Percentiles rank a stretch among this genome's conserved stretches.
phyloP scores from a whole-genome alignment of 2,113 vertebrate genomes.

The Noturus placidus region DNA sequence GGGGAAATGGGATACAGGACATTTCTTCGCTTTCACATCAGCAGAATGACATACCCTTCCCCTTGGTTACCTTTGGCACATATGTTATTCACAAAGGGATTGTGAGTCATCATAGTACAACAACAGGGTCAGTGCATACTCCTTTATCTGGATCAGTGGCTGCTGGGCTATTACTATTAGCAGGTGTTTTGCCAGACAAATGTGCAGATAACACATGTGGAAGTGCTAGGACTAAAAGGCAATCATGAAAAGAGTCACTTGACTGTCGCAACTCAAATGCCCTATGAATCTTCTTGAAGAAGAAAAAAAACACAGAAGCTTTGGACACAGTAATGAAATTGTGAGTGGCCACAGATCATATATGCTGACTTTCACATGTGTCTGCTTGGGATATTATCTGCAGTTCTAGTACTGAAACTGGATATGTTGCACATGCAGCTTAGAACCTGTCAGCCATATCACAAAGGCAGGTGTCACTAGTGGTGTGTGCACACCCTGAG shows the following conservation, averaged over 20 bases:
- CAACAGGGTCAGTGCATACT: neutral
- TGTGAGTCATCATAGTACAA: neutral
- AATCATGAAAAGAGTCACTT: neutral
- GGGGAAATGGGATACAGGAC: neutral
- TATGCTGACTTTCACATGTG: neutral
- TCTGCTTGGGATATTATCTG: neutral
- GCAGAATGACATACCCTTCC: neutral
- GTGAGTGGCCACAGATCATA: neutral
- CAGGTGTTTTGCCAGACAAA: conserved; percentile 22
- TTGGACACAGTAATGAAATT: neutral
- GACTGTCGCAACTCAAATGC: neutral
- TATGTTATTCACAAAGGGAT: neutral
- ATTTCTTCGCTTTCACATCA: neutral
- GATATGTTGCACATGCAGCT: conserved; percentile 2
- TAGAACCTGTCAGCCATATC: conserved; percentile 8
- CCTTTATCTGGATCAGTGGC: neutral
- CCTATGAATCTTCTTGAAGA: neutral
- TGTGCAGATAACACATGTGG: neutral
- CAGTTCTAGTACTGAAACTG: conserved; percentile 1
- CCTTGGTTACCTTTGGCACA: neutral
- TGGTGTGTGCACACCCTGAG: conserved; percentile 1
- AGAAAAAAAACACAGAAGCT: neutral
- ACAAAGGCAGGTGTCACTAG: conserved; percentile 8
- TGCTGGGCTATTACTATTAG: neutral
- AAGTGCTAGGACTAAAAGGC: neutral